These are phyloP conservation scores for Tetranychus piercei DNA, from an alignment of 2,888 invertebrate genomes.

Conservation along the genomic window DNA sequence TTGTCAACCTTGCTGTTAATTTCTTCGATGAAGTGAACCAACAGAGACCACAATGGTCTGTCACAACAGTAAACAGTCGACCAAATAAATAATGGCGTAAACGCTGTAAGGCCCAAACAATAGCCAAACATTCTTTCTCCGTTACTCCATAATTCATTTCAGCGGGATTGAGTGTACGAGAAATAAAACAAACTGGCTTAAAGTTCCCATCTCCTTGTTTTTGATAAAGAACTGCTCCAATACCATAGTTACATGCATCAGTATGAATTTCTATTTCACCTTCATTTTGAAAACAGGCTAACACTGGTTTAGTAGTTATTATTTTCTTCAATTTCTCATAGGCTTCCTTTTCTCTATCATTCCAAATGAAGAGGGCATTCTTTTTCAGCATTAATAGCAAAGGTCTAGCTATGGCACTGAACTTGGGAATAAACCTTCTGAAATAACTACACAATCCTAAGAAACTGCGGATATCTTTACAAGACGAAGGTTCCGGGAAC, in stretches of 20 bases:
- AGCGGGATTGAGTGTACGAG: neutral
- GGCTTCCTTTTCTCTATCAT: neutral
- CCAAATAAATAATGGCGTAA: slow-evolving; percentile 15
- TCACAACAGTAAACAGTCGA: neutral
- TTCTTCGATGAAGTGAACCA: neutral
- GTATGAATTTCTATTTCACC: slow-evolving; percentile 7
- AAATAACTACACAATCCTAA: slow-evolving; percentile 32
- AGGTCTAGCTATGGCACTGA: slow-evolving; percentile 12
- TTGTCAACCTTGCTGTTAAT: neutral
- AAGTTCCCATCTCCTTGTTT: neutral
- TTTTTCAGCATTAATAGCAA: slow-evolving; percentile 5
- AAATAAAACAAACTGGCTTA: neutral
- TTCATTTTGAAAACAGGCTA: slow-evolving; percentile 5
- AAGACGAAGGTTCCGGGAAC: slow-evolving; percentile 14
- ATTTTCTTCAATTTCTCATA: neutral
- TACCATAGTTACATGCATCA: slow-evolving; percentile 8
- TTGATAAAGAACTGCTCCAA: slow-evolving; percentile 3
- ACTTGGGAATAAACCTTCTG: slow-evolving; percentile 29
- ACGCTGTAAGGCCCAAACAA: slow-evolving; percentile 9
- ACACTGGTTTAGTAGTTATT: neutral
- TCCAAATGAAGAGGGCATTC: neutral
- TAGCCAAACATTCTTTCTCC: slow-evolving; percentile 13
- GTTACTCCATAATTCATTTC: slow-evolving; percentile 12
- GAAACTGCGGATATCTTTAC: neutral
- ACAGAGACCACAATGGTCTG: slow-evolving; percentile 16